Evolutionary conservation across 2,888 invertebrate genomes (phyloP), one percentile per base, ranked within the genome.

Genomic region (Acanthococcus lagerstroemiae): DNA sequence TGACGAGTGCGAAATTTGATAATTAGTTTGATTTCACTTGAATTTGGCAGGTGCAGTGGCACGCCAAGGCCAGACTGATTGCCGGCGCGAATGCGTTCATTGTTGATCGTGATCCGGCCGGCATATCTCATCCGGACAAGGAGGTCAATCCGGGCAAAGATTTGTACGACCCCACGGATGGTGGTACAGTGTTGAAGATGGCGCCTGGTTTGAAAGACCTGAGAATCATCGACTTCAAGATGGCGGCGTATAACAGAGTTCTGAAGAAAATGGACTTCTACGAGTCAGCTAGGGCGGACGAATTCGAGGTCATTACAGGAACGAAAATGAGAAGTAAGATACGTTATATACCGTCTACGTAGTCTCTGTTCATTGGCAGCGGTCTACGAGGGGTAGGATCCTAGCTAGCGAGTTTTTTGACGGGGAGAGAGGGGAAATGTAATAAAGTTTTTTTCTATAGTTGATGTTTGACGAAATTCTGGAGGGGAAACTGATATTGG

Each of bases 1-100:
- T n/a, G n/a, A n/a, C n/a, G n/a, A n/a, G n/a, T n/a, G n/a, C n/a
- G n/a, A n/a, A n/a, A n/a, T n/a, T n/a, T n/a, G n/a, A n/a, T n/a
- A n/a, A n/a, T n/a, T n/a, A n/a, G n/a, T n/a, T n/a, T n/a, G n/a
- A n/a, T n/a, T n/a, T n/a, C n/a, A n/a, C n/a, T n/a, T n/a, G 7
- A 9, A 7, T 7, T 15, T 37, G 7, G 1, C 74, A 86, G 85
- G 90, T 94, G 4, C 92, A 92, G 76, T 94, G 93, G 93, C 93
- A 94, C 76, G 91, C 92, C 1, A 92, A 92, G 74, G 88, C 92
- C 2, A 82, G 93, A 71, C 91, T 97, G 90, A 88, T 91, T 73
- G 93, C 97, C 4, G 99, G 99, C 0, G 95, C 96, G 1, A 91
- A 94, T 77, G 96, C 95, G 78, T 99, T 97, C 79, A 99, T 99